Evolutionary conservation across 2,888 invertebrate species (phyloP), one percentile per base, ranked within the genome.

Genomic region (Stenodema calcarata): DNA sequence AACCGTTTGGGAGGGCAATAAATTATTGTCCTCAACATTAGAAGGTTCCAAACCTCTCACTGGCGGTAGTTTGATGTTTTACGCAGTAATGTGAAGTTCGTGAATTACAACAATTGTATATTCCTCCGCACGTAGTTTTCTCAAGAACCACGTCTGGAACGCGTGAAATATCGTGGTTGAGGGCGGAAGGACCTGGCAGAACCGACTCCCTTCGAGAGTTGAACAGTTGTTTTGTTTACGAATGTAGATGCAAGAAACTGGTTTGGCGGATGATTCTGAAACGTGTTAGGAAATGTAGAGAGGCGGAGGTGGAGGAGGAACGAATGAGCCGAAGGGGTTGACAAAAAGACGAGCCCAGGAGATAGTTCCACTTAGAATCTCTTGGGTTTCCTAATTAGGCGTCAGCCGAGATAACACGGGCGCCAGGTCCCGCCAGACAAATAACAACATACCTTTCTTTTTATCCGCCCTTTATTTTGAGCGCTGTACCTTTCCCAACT

Each of bases 381-480:
- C 84, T 73, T 75, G 75, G 73, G 75, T 86, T 86, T 86, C 86
- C 86, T 86, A 86, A 86, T 86, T 86, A 86, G 86, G 86, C 84
- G 84, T 69, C 86, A 69, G 54, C 70, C 70, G 70, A 86, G 86
- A 86, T 86, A 86, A 86, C 79, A 79, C 69, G 86, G 82, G 86
- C 86, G 86, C 86, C 86, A 80, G 86, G 50, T 18, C 47, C 86
- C 84, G 84, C 84, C 84, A 84, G 84, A 84, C 84, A 84, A 84
- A 84, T 84, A 84, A 84, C 84, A 84, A 84, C 84, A 84, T 76
- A 84, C 84, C 84, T 84, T 50, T 35, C 84, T 84, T 82, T 82
- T 84, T 84, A 84, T 73, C 47, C 84, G 54, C 84, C 76, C 84
- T 84, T 35, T 84, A 47, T 76, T 76, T 84, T 75, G 47, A 84